These are phyloP conservation scores for Nanorana parkeri DNA, from an alignment of 2,113 vertebrate genomes.

Conservation along the genomic window DNA sequence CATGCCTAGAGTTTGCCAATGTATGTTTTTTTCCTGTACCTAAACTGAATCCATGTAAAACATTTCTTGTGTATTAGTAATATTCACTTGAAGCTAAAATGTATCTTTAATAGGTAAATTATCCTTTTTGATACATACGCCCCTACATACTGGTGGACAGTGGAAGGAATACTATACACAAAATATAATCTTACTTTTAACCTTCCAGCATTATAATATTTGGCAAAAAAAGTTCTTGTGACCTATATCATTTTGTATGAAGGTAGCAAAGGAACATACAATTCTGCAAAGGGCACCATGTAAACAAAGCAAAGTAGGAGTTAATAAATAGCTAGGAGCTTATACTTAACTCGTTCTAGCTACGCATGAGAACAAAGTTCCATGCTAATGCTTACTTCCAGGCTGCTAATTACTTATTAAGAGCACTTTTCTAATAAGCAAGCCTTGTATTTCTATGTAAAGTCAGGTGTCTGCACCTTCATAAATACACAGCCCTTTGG, in stretches of 20 bases:
- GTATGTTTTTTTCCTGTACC: too few species aligned
- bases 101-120: too few species aligned
- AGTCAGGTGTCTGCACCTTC: slow-evolving; percentile 29
- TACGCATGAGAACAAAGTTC: slow-evolving; percentile 4
- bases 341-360: slow-evolving; percentile 29
- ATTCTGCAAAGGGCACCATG: background rate
- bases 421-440: slow-evolving; percentile 34
- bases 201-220: too few species aligned
- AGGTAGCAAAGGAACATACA: background rate
- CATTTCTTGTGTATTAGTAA: too few species aligned
- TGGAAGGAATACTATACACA: too few species aligned
- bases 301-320: background rate
- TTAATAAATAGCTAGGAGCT: slow-evolving; percentile 22
- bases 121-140: too few species aligned
- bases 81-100: too few species aligned
- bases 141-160: too few species aligned
- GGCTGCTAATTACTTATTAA: slow-evolving; percentile 28
- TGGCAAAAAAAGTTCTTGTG: background rate
- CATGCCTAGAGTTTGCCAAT: too few species aligned
- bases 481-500: slow-evolving; percentile 48
- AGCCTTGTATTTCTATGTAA: slow-evolving; percentile 9
- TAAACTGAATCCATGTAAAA: too few species aligned
- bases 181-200: too few species aligned
- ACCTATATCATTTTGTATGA: background rate
- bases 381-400: slow-evolving; percentile 30